Evolutionary conservation across 2,888 invertebrate genomes (phyloP).

Genomic region (Baronia brevicornis): DNA sequence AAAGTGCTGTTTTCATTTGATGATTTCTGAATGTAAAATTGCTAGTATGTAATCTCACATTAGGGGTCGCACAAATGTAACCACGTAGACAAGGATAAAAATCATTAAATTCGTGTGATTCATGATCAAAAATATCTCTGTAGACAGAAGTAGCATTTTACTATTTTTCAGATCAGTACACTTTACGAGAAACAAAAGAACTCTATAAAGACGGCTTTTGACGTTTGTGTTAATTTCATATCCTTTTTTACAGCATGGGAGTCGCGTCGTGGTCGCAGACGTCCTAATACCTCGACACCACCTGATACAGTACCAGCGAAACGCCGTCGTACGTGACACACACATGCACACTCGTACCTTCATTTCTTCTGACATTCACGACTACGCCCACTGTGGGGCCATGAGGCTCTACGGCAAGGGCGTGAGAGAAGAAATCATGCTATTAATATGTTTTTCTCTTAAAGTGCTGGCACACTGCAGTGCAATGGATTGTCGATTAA

Average conservation of each 20-base stretch:
- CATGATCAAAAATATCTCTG: no score
- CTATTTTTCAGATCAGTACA: no score
- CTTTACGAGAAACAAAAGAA: no score
- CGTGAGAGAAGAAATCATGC: constrained; percentile 24
- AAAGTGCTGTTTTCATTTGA: no score
- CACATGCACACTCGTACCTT: constrained; percentile 38
- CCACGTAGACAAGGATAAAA: no score
- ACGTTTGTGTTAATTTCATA: neutral
- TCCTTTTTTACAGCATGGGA: constrained; percentile 41
- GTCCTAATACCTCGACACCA: constrained; percentile 56
- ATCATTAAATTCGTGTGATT: no score
- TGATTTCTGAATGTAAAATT: no score
- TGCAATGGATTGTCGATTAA: no score
- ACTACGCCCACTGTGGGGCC: constrained; percentile 25
- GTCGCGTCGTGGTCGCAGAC: constrained; percentile 53
- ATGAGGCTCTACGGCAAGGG: constrained; percentile 10
- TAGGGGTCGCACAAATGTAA: no score
- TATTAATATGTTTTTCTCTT: constrained; percentile 28
- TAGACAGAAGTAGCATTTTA: no score
- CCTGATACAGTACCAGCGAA: constrained; percentile 56
- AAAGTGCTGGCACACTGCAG: constrained; percentile 3
- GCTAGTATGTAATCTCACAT: no score
- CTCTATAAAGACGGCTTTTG: no score
- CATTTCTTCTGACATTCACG: constrained; percentile 52
- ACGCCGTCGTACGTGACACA: constrained; percentile 58